phyloP scores from a whole-genome alignment of 2,113 vertebrate species.

The Saimiri boliviensis region DNA sequence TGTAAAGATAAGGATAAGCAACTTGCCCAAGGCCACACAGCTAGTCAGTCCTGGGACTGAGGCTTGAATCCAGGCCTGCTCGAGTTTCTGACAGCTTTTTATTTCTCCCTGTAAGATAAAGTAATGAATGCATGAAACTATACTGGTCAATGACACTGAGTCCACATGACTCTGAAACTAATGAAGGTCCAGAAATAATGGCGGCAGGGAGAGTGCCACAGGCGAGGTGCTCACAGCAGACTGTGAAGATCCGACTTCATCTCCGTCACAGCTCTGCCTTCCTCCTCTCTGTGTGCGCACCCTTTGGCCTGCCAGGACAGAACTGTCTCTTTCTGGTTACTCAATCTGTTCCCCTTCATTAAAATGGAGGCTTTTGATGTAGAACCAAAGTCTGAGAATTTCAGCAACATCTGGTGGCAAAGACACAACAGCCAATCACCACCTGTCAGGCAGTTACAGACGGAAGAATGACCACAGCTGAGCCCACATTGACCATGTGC shows the following conservation, averaged over 20 bases:
- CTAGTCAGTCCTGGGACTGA: constrained; percentile 49
- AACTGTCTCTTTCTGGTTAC: background rate
- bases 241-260: background rate
- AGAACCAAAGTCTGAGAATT: constrained; percentile 52
- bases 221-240: background rate
- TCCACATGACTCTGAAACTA: background rate
- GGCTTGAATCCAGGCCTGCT: constrained; percentile 42
- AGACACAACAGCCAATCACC: constrained; percentile 20
- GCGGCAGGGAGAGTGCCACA: background rate
- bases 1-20: constrained; percentile 72
- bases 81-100: constrained; percentile 53
- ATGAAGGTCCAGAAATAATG: background rate
- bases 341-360: constrained; percentile 25
- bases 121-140: constrained; percentile 31
- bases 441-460: constrained; percentile 29
- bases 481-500: background rate
- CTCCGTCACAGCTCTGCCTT: background rate
- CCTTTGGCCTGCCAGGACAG: background rate
- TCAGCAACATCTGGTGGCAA: constrained; percentile 41
- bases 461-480: background rate
- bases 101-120: constrained; percentile 19
- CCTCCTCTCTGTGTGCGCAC: background rate
- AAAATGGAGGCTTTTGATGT: constrained; percentile 32
- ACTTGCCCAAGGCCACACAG: constrained; percentile 71
- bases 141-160: background rate